Evolutionary conservation across 1,140 invertebrate genomes (phyloP), one percentile per base, ranked within the genome.

Genomic region (Archivesica marissinica): DNA sequence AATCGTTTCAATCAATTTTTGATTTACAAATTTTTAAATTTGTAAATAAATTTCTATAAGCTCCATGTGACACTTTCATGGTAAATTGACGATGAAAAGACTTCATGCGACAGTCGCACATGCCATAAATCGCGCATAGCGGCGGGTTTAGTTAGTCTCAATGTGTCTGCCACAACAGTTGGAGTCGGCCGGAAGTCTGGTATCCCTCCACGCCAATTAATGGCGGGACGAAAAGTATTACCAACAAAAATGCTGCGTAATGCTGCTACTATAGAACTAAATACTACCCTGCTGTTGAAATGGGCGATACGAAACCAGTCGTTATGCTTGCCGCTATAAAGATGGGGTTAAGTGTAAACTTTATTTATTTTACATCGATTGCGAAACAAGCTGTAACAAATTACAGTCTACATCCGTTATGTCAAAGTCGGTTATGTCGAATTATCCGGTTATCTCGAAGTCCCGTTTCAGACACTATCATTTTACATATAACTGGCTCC

Each of bases 1-100:
- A 47, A 15, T 20, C 15, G 25, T n/a, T 47, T 25, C 15, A 64
- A 64, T 64, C 28, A 72, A 4, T 72, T 72, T 72, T 44, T 44
- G 35, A 47, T 64, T 64, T 64, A 35, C 11, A 72, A 33, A 33
- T 72, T 47, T 72, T 72, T 28, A 41, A 47, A 28, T 47, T 4
- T 50, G 41, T 52, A 50, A 41, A 33, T 52, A 44, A 13, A 2
- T 28, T n/a, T 72, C 25, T 17, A n/a, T 15, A 47, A 72, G 25
- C 68, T 30, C 68, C 25, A 50, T 50, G 17, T 72, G 68, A 72
- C 68, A 72, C 68, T 72, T 72, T 72, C 68, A 50, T 25, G 68
- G 68, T 72, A 72, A 50, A 72, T 72, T 44, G 50, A n/a, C 41
- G 41, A 28, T 47, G 41, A 72, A 72, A 30, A 30, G 44, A 72